phyloP scores from a whole-genome alignment of 2,797 vertebrate genomes.

The Micrastur ruficollis region DNA sequence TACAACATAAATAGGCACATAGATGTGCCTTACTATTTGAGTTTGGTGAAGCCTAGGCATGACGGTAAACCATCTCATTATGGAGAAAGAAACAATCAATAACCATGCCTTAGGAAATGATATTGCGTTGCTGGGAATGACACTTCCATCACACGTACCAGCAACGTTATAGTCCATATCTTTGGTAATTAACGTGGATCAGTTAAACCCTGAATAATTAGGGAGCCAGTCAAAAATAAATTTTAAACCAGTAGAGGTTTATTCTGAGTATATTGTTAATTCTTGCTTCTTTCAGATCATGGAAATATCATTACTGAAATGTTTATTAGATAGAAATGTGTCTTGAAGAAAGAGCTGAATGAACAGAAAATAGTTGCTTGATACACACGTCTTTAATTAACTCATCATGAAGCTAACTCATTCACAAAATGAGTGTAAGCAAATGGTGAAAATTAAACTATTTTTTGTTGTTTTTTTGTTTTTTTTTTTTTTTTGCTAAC shows the following conservation, averaged over 20 bases:
- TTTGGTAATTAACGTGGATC: background rate
- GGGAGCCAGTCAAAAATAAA: background rate
- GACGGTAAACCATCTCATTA: background rate
- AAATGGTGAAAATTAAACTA: background rate
- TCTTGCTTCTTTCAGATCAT: background rate
- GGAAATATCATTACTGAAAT: background rate
- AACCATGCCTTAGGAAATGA: background rate
- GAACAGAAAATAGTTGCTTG: background rate
- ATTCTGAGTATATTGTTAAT: background rate
- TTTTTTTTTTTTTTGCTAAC: background rate
- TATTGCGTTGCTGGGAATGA: background rate
- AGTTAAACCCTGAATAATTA: background rate
- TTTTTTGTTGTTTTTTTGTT: background rate
- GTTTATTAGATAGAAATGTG: background rate
- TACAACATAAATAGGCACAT: background rate
- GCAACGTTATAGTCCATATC: accelerated
- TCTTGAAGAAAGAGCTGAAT: conserved; percentile 17
- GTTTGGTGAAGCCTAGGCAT: background rate
- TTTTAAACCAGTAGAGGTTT: background rate
- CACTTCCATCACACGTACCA: background rate
- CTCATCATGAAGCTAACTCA: background rate
- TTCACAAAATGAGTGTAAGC: conserved; percentile 24
- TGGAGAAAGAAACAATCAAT: background rate
- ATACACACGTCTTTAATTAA: background rate
- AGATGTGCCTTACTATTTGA: background rate